Conservation (phyloP, 2,888 invertebrate species). For the Hirtodrosophila duncani region DNA sequence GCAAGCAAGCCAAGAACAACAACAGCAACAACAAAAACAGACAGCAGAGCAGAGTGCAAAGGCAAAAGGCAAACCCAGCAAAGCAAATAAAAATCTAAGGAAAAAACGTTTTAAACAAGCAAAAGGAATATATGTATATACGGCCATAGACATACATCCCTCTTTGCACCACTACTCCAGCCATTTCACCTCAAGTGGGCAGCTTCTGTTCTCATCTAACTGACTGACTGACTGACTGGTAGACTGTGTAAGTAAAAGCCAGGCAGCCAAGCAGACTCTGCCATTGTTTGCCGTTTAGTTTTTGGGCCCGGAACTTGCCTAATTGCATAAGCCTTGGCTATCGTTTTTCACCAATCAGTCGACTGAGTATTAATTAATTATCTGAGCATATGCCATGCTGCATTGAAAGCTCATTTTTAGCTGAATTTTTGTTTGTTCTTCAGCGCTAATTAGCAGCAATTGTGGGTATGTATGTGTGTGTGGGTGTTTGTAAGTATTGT, state of each 20-base stretch:
- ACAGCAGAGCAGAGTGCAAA: slow-evolving; percentile 33
- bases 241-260: not conserved
- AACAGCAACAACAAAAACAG: slow-evolving; percentile 24
- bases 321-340: slow-evolving; percentile 45
- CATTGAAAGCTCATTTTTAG: slow-evolving; percentile 54
- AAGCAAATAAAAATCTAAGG: slow-evolving; percentile 34
- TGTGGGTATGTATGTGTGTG: slow-evolving; percentile 21
- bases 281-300: slow-evolving; percentile 36
- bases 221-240: not conserved
- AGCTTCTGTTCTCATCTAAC: slow-evolving; percentile 1
- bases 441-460: slow-evolving; percentile 45
- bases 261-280: slow-evolving; percentile 7
- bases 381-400: slow-evolving; percentile 49
- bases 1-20: slow-evolving; percentile 35
- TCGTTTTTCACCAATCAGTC: slow-evolving; percentile 49
- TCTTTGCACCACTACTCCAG: slow-evolving; percentile 39
- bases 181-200: slow-evolving; percentile 19
- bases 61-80: slow-evolving; percentile 49
- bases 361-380: slow-evolving; percentile 56
- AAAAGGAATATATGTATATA: too few relatives aligned
- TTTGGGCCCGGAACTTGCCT: slow-evolving; percentile 37
- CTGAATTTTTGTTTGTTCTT: slow-evolving; percentile 59
- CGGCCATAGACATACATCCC: too few relatives aligned
- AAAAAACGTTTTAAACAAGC: slow-evolving; percentile 32
- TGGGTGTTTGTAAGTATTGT: too few relatives aligned